Evolutionary conservation across 92 coral and sea anemone species (phyloP), one percentile per base, ranked within the genome.

Genomic region (Parazoanthus atlanticus): DNA sequence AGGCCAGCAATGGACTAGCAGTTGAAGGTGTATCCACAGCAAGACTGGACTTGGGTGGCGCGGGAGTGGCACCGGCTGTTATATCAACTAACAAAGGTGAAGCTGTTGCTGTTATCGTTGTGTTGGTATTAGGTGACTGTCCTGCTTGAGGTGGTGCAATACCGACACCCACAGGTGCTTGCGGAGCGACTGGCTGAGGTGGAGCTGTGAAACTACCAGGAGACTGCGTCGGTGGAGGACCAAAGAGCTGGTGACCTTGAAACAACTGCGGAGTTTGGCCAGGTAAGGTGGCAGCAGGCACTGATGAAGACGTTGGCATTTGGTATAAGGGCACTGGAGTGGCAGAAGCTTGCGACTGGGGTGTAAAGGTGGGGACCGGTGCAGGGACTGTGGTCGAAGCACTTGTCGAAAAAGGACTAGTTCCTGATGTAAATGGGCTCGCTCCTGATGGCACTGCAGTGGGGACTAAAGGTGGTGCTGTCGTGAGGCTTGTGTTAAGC

Each of bases 51-150:
- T 76, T 76, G 32, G 56, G 31, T 1, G 97, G 93, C 23, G 99
- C 91, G 6, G 97, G 99, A 11, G 93, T 94, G 29, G 99, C 99
- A 1, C 99, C 99, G 8, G 95, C 98, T 0, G 99, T 97, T 75
- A 97, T 97, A 81, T 97, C 99, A 0, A 92, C 93, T 56, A 92
- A 82, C 52, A 97, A 90, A 0, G 98, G 99, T 11, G 98, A 17
- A 61, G 99, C 95, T 5, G 92, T 97, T 15, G 99, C 98, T 13
- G 95, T 95, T 52, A 97, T 93, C 34, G 98, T 97, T 84, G 87
- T 69, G 56, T 71, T 84, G 29, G 9, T n/a, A 36, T 58, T 86
- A 43, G 75, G 70, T 6, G 32, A 54, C 79, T 19, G 47, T 0
- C 93, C 93, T 41, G 98, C 80, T 19, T 95, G 96, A 15, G 93